Conservation (phyloP, 2,888 invertebrate species). For the Apoda limacodes region DNA sequence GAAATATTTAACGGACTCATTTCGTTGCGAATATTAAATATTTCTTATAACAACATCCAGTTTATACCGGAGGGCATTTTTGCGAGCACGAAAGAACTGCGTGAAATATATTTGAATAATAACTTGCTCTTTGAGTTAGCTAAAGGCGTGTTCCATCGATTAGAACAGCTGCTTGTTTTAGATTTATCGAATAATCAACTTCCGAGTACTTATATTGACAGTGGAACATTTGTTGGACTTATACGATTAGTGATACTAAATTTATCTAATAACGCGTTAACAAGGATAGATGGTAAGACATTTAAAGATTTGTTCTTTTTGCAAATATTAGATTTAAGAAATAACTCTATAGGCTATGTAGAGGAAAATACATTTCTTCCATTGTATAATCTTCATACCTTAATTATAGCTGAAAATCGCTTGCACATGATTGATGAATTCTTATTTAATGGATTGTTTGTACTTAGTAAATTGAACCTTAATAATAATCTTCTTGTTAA, state of each 20-base stretch:
- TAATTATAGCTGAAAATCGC: conserved; percentile 90
- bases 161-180: conserved; percentile 87
- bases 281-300: conserved; percentile 84
- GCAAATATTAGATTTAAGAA: conserved; percentile 87
- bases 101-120: conserved; percentile 87
- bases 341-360: conserved; percentile 88
- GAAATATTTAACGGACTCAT: conserved; percentile 84
- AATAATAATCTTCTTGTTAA: conserved; percentile 86
- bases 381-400: conserved; percentile 88
- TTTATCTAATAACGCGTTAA: conserved; percentile 86
- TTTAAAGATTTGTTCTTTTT: conserved; percentile 90
- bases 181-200: conserved; percentile 90
- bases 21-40: conserved; percentile 83
- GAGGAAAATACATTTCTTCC: conserved; percentile 90
- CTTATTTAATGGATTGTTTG: conserved; percentile 86
- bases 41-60: conserved; percentile 87
- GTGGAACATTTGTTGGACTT: conserved; percentile 86
- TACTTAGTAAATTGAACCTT: conserved; percentile 84
- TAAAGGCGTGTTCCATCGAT: conserved; percentile 83
- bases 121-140: conserved; percentile 88
- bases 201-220: conserved; percentile 86
- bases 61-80: conserved; percentile 86
- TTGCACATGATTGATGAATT: conserved; percentile 83
- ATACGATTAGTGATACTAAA: conserved; percentile 88
- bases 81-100: conserved; percentile 82